Conservation (phyloP, 2,797 vertebrate species). For the Octomys mimax region DNA sequence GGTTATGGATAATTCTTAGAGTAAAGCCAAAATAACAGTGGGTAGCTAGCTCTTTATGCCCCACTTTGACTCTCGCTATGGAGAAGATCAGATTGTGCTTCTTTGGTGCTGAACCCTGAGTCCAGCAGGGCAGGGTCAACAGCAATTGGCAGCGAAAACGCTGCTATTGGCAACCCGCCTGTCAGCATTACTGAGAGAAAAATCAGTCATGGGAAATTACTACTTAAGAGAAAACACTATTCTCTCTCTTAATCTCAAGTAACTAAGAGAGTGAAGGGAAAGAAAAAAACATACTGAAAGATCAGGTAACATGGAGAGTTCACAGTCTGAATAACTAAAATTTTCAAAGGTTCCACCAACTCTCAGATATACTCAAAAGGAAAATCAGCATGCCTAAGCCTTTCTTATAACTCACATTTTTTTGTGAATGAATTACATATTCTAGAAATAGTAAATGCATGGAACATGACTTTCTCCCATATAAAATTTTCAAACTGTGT, state of each 20-base stretch:
- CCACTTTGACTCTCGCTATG: slow-evolving; percentile 67
- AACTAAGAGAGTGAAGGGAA: slow-evolving; percentile 34
- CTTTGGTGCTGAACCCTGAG: slow-evolving; percentile 29
- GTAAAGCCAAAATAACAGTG: slow-evolving; percentile 53
- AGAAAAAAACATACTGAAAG: slow-evolving; percentile 36
- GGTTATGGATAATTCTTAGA: slow-evolving; percentile 71
- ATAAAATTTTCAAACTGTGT: slow-evolving; percentile 63
- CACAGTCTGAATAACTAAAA: slow-evolving; percentile 48
- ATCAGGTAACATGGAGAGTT: slow-evolving; percentile 46
- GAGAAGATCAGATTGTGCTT: slow-evolving; percentile 71
- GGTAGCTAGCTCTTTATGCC: slow-evolving; percentile 63
- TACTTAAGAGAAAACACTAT: slow-evolving; percentile 63
- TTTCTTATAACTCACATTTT: slow-evolving; percentile 66
- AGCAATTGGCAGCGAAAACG: slow-evolving; percentile 47
- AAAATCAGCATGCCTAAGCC: slow-evolving; percentile 51
- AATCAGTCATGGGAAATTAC: slow-evolving; percentile 38
- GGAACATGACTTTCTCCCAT: slow-evolving; percentile 61
- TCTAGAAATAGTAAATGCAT: slow-evolving; percentile 72
- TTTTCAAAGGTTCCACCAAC: slow-evolving; percentile 52
- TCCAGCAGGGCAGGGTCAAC: slow-evolving; percentile 61
- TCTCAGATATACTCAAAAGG: slow-evolving; percentile 32
- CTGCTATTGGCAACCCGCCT: slow-evolving; percentile 58
- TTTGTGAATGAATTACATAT: slow-evolving; percentile 66
- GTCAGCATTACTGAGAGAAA: slow-evolving; percentile 59
- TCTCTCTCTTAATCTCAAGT: slow-evolving; percentile 58